Percentiles rank a stretch among this genome's conserved stretches.
Evolutionary conservation across 2,797 vertebrate species (phyloP).

Genomic region (Picus viridis): DNA sequence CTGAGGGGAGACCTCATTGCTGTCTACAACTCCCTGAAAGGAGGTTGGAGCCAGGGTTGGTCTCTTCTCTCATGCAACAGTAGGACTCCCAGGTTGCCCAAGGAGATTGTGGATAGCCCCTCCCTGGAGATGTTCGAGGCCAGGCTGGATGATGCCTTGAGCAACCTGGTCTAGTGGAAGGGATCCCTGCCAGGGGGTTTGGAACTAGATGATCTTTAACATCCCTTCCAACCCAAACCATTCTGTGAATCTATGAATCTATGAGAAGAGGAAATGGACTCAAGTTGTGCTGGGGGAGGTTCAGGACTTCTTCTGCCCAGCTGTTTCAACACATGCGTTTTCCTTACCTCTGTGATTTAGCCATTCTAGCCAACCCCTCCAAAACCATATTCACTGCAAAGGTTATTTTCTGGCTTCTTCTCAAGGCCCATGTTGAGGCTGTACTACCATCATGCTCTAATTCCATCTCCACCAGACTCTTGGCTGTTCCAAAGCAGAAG

Average conservation of each 20-base stretch:
- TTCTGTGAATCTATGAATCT: not conserved
- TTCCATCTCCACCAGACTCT: not conserved
- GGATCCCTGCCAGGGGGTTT: too few species aligned
- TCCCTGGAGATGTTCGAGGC: too few species aligned
- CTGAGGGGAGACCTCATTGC: too few species aligned
- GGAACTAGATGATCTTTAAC: not conserved
- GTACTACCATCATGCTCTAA: fast-evolving
- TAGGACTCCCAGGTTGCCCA: too few species aligned
- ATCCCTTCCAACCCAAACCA: not conserved
- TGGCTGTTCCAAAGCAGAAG: not conserved
- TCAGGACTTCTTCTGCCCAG: not conserved
- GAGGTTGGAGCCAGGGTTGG: too few species aligned
- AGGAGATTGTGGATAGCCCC: too few species aligned
- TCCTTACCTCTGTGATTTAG: not conserved
- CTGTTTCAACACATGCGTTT: fast-evolving
- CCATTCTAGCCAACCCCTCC: not conserved
- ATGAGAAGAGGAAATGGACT: too few species aligned
- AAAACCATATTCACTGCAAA: not conserved
- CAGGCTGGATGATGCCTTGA: too few species aligned
- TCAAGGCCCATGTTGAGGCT: not conserved
- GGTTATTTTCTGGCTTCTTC: not conserved
- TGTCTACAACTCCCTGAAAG: too few species aligned
- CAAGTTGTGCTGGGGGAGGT: too few species aligned
- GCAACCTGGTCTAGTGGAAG: too few species aligned
- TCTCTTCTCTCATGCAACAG: too few species aligned